Conservation (phyloP, 2,888 invertebrate genomes). For the Caenorhabditis sp. region DNA sequence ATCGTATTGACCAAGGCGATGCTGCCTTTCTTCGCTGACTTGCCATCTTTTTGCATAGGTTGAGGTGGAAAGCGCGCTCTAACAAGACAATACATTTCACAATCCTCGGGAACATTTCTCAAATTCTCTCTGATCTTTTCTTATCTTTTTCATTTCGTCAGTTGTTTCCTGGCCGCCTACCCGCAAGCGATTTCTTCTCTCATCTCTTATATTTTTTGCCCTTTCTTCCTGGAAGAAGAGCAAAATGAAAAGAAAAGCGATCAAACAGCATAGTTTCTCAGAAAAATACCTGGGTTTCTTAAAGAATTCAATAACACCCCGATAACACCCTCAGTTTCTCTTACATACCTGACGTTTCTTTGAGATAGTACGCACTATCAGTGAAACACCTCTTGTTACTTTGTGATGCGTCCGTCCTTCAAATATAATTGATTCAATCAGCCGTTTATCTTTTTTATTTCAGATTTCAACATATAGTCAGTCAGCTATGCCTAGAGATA, state of each 20-base stretch:
- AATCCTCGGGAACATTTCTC: constrained; percentile 25
- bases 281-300: constrained; percentile 14
- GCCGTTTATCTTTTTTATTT: constrained; percentile 13
- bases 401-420: neutral
- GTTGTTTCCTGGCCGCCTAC: constrained; percentile 38
- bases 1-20: constrained; percentile 54
- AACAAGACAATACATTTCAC: constrained; percentile 25
- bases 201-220: constrained; percentile 10
- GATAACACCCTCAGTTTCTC: neutral
- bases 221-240: neutral
- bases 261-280: neutral
- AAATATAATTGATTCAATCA: constrained; percentile 12
- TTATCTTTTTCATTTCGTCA: constrained; percentile 15
- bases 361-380: constrained; percentile 28
- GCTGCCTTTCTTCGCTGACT: constrained; percentile 40
- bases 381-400: constrained; percentile 20
- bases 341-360: neutral
- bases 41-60: constrained; percentile 43
- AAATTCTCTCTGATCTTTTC: constrained; percentile 16
- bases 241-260: neutral
- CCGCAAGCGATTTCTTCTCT: constrained; percentile 20
- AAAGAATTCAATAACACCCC: neutral
- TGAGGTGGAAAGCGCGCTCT: constrained; percentile 12
- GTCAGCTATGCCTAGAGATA: constrained; percentile 60
- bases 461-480: constrained; percentile 36